These are phyloP conservation scores for Campylomormyrus tamandua DNA, from an alignment of 2,113 vertebrate species.

Conservation along the genomic window DNA sequence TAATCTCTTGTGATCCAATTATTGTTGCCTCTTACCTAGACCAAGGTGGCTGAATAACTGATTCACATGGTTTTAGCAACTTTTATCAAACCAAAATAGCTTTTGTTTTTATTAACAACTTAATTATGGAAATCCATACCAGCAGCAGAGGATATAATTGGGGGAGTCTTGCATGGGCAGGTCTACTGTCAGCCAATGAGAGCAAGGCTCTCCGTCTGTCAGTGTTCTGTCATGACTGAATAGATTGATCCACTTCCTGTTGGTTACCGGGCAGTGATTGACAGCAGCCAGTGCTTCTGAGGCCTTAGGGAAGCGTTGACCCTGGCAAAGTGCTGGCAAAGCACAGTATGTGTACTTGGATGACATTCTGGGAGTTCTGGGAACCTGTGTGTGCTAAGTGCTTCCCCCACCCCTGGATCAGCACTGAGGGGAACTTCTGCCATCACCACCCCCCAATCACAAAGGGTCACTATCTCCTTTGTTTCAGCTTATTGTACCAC, in stretches of 20 bases:
- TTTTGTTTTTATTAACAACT: background rate
- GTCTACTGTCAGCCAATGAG: background rate
- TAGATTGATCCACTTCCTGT: background rate
- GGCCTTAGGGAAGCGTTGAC: background rate
- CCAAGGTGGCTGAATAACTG: background rate
- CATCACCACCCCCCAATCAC: constrained; percentile 28
- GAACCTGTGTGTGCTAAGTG: background rate
- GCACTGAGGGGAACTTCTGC: constrained; percentile 16
- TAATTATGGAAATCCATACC: background rate
- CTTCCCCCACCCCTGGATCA: constrained; percentile 6
- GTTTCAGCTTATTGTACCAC: background rate
- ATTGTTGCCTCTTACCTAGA: background rate
- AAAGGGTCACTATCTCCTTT: constrained; percentile 42
- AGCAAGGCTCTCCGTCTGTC: background rate
- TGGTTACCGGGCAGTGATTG: background rate
- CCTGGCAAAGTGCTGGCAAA: background rate
- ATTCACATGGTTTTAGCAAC: background rate
- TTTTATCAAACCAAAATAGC: background rate
- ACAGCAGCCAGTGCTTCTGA: background rate
- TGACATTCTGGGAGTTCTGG: background rate
- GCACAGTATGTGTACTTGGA: background rate
- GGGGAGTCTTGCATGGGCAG: background rate
- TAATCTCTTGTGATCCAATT: background rate
- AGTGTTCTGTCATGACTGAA: background rate
- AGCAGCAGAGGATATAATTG: background rate